phyloP scores from a whole-genome alignment of 2,113 vertebrate genomes.

The Todiramphus saurophagus region DNA sequence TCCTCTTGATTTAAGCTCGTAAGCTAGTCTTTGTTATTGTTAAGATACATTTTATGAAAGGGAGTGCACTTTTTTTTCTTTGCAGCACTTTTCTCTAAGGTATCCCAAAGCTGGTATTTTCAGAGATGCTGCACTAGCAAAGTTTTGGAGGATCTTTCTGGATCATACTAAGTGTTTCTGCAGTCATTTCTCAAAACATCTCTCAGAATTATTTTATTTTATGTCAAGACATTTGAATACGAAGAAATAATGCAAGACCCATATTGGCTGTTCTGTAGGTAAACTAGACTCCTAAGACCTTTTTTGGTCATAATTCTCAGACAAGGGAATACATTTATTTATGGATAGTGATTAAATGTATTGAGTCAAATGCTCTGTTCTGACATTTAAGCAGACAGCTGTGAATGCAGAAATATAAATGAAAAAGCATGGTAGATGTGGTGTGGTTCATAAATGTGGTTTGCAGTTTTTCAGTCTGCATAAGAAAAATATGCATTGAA shows the following conservation, averaged over 20 bases:
- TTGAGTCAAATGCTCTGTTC: neutral
- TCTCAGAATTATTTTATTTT: neutral
- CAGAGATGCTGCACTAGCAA: neutral
- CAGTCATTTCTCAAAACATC: neutral
- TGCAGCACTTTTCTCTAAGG: neutral
- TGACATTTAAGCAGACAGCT: neutral
- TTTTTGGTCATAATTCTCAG: neutral
- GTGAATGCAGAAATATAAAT: neutral
- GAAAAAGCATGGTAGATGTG: neutral
- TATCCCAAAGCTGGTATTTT: neutral
- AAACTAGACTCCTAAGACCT: neutral
- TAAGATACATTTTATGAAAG: neutral
- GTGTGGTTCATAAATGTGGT: neutral
- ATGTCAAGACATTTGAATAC: neutral
- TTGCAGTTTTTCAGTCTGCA: neutral
- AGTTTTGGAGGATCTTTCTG: neutral
- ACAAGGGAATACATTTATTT: neutral
- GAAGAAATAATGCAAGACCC: neutral
- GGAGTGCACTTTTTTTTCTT: neutral
- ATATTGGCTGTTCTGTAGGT: neutral
- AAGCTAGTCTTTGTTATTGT: neutral
- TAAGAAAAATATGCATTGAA: neutral
- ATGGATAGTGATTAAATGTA: neutral
- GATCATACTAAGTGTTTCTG: neutral
- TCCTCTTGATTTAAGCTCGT: neutral